Base-by-base conservation (phyloP, 30 jellyfish, hydroid and myxozoan species). In the Rhopilema esculentum region DNA sequence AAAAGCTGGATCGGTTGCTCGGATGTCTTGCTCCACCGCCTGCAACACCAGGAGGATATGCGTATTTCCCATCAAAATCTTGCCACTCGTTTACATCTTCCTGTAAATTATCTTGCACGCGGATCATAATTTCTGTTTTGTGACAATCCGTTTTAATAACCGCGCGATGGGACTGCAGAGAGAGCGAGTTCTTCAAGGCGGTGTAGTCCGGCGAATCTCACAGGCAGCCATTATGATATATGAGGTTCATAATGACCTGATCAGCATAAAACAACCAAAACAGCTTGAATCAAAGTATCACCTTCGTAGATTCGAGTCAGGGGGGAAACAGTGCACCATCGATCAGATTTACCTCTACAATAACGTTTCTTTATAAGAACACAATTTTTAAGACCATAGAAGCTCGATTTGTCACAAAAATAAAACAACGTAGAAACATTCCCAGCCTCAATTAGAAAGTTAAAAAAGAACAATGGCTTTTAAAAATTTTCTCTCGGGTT, bases 221-320 rank as follows among this genome's bases (percentile, higher is more conserved):
- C 79, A 52, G 94, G 94, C 94, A 82, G 94, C 94, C 94, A 85
- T 85, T 85, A 72, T 85, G 94, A 85, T 85, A 85, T 25, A 85
- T 85, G 94, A 85, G 88, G 92, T 69, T 73, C 88, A 66, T 85
- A 85, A 85, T 73, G 82, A 85, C 88, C 83, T 85, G 88, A 75
- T 85, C 76, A 73, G 94, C 94, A 74, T 85, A 85, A 85, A 75
- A 72, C 88, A 85, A 85, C 88, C 84, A 85, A 84, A 85, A 61
- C 94, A 74, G 94, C 86, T 70, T 72, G 94, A 30, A 17, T 27
- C 61, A 21, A 21, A 1, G 64, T 49, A 64, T 27, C 87, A 50
- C 57, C 57, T 40, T 40, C 57, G 57, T 12, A 12, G 57, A 6
- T 40, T 12, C 9, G 57, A 40, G 57, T 12, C 12, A 6, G 57